Evolutionary conservation across 2,113 vertebrate genomes (phyloP), one percentile per base, ranked within the genome.

Genomic region (Myotis lucifugus): DNA sequence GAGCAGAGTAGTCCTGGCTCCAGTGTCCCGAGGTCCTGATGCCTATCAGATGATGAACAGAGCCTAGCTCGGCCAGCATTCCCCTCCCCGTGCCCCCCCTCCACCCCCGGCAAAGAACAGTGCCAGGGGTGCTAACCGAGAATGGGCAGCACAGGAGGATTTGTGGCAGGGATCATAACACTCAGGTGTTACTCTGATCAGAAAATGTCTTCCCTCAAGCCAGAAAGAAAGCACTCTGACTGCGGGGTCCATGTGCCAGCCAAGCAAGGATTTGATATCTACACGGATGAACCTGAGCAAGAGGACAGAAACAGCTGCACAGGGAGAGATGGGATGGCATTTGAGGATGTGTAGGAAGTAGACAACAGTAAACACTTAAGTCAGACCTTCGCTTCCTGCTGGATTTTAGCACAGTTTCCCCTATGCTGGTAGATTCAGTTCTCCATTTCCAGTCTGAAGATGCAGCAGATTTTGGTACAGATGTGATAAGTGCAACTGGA

Each of bases 41-140:
- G 66, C 81, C 19, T 95, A 91, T 66, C 95, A 90, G 87, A 52
- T 87, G 73, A 98, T 98, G 5, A 42, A 42, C 7, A 69, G 96
- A 76, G 85, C 94, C 21, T 98, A 85, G 76, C 74, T 96, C 0
- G 77, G 83, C 76, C 97, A 97, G 37, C 98, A 96, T 40, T 89
- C 83, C 25, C 98, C 95, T 42, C 42, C 42, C 42, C 1, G 42
- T 42, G 42, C 7, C 42, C 42, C 40, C 42, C 40, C 42, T 5
- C 40, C 40, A 40, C 40, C 40, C 85, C 25, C 98, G 93, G 9
- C 98, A 98, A 32, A 98, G 99, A 77, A 98, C 98, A 0, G 98
- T 99, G 37, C 98, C 99, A 37, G 99, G 99, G 1, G 98, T 98
- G 72, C 88, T 99, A 88, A 98, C 97, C 54, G 99, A 99, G 61